A percentile compares a stretch with the other conserved stretches of the same genome.
Evolutionary conservation across 2,797 vertebrate species (phyloP).

Genomic region (Hephaestus fuliginosus): DNA sequence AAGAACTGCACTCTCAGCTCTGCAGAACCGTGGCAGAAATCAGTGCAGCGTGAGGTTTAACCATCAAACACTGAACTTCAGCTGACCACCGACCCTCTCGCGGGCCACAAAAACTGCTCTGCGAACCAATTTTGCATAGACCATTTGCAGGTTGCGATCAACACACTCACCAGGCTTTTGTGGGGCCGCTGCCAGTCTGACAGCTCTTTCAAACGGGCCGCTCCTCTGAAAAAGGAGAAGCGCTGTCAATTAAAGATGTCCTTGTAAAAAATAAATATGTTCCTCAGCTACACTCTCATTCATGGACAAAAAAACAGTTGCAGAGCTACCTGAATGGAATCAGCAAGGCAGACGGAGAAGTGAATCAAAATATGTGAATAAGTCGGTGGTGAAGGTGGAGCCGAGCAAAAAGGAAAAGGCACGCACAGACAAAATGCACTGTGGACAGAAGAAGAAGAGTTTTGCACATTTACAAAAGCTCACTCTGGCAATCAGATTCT

Average conservation of each 20-base stretch:
- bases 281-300: slow-evolving; percentile 44
- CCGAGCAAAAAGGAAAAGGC: slow-evolving; percentile 47
- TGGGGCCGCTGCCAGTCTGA: slow-evolving; percentile 41
- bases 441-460: slow-evolving; percentile 12
- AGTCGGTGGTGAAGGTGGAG: slow-evolving; percentile 13
- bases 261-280: slow-evolving; percentile 46
- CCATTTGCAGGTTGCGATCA: slow-evolving; percentile 38
- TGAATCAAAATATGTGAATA: slow-evolving; percentile 47
- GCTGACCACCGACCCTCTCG: slow-evolving; percentile 18
- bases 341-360: slow-evolving; percentile 38
- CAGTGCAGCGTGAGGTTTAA: slow-evolving; percentile 31
- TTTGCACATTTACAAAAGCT: slow-evolving; percentile 57
- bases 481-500: slow-evolving; percentile 50
- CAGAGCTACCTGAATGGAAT: slow-evolving; percentile 50
- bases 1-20: slow-evolving; percentile 32
- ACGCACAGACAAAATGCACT: slow-evolving; percentile 37
- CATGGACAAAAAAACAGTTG: slow-evolving; percentile 24
- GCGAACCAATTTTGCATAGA: slow-evolving; percentile 45
- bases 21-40: slow-evolving; percentile 47
- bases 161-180: slow-evolving; percentile 29
- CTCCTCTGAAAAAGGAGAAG: slow-evolving; percentile 51
- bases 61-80: slow-evolving; percentile 34
- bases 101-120: slow-evolving; percentile 45
- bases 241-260: slow-evolving; percentile 54
- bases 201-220: slow-evolving; percentile 37